Evolutionary conservation across 1,140 invertebrate genomes (phyloP).

Genomic region (Eubasilissa regina): DNA sequence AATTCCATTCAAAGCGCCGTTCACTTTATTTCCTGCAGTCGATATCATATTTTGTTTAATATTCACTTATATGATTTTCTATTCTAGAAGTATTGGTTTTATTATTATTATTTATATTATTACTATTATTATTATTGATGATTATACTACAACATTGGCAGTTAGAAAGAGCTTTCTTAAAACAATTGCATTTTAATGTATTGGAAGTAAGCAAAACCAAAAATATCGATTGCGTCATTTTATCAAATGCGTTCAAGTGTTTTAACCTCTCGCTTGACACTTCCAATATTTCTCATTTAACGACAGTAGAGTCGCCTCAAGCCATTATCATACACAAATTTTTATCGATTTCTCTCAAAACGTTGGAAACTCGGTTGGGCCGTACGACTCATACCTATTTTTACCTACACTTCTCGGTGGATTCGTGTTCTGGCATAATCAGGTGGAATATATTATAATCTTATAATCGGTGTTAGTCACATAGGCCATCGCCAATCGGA

Average conservation of each 20-base stretch:
- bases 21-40: too few species aligned
- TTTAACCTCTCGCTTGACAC: constrained; percentile 48
- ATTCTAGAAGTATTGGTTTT: too few species aligned
- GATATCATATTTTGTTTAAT: too few species aligned
- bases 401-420: constrained; percentile 24
- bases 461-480: constrained; percentile 32
- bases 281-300: constrained; percentile 48
- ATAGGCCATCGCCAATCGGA: background rate
- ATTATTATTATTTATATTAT: too few species aligned
- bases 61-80: too few species aligned
- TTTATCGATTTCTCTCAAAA: constrained; percentile 45
- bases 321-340: constrained; percentile 46
- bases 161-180: too few species aligned
- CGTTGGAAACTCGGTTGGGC: constrained; percentile 17
- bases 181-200: too few species aligned
- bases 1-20: too few species aligned
- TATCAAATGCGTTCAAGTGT: constrained; percentile 45
- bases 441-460: constrained; percentile 24
- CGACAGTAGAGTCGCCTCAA: constrained; percentile 28
- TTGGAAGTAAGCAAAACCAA: background rate
- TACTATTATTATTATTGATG: too few species aligned
- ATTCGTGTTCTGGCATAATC: constrained; percentile 30
- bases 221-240: constrained; percentile 40
- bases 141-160: too few species aligned
- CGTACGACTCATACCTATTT: constrained; percentile 52